Evolutionary conservation across 2,797 vertebrate genomes (phyloP).

Genomic region (Neosilurus hyrtlii): DNA sequence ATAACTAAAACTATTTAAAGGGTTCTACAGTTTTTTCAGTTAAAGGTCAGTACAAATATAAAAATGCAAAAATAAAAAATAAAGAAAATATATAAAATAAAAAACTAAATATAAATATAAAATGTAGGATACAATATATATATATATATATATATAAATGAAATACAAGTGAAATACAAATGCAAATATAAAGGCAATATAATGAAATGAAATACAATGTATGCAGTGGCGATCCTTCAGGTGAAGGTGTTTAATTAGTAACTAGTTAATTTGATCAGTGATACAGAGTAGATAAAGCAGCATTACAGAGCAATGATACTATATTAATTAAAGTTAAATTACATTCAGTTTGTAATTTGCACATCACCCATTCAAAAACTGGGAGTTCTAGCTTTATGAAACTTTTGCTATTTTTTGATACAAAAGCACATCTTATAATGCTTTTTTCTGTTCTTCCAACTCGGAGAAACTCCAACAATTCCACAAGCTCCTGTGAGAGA

Average conservation of each 20-base stretch:
- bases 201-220: too few relatives aligned
- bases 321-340: background rate
- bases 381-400: background rate
- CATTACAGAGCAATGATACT: background rate
- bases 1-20: too few relatives aligned
- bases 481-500: constrained; percentile 70
- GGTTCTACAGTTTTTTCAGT: too few relatives aligned
- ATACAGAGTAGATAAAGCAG: background rate
- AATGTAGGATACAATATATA: too few relatives aligned
- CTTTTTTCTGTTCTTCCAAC: background rate
- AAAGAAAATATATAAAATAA: too few relatives aligned
- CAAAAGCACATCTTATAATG: background rate
- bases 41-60: too few relatives aligned
- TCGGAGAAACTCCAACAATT: constrained; percentile 62
- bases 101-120: too few relatives aligned
- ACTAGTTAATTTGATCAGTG: background rate
- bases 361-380: background rate
- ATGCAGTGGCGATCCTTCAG: too few relatives aligned
- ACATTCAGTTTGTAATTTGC: background rate
- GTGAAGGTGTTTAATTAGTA: background rate
- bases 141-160: too few relatives aligned
- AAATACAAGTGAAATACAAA: too few relatives aligned
- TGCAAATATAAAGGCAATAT: too few relatives aligned
- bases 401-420: background rate
- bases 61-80: too few relatives aligned